These are phyloP conservation scores for Orius insidiosus DNA, from an alignment of 1,140 invertebrate species.

Conservation along the genomic window DNA sequence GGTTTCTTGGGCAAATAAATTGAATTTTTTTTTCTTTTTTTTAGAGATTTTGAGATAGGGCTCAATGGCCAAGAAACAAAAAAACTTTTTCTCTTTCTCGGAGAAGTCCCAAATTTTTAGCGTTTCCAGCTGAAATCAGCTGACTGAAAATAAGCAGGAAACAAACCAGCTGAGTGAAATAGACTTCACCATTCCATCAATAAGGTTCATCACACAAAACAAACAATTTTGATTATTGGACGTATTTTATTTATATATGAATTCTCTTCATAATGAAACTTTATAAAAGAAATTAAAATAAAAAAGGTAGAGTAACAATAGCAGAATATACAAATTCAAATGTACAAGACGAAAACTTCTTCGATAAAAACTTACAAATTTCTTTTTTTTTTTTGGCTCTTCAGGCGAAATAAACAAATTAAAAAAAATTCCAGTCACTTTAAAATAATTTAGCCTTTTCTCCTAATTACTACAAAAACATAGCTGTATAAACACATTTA, in stretches of 20 bases:
- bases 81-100: no score
- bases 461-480: slow-evolving; percentile 12
- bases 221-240: slow-evolving; percentile 16
- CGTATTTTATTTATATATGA: slow-evolving; percentile 18
- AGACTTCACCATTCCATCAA: no score
- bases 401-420: slow-evolving; percentile 1
- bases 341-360: slow-evolving; percentile 14
- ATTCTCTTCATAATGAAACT: slow-evolving; percentile 19
- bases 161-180: no score
- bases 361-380: slow-evolving; percentile 6
- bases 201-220: no score
- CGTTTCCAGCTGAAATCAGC: no score
- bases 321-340: slow-evolving; percentile 14
- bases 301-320: slow-evolving; percentile 11
- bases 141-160: no score
- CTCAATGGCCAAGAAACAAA: no score
- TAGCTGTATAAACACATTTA: no score
- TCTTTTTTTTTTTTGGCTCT: slow-evolving; percentile 1
- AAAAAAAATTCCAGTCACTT: slow-evolving; percentile 5
- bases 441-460: slow-evolving; percentile 1
- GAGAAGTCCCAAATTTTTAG: no score
- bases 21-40: no score
- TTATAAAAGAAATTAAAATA: slow-evolving; percentile 18
- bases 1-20: no score
- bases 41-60: no score